These are phyloP conservation scores for Thera britannica DNA, from an alignment of 2,888 invertebrate genomes.

Conservation along the genomic window DNA sequence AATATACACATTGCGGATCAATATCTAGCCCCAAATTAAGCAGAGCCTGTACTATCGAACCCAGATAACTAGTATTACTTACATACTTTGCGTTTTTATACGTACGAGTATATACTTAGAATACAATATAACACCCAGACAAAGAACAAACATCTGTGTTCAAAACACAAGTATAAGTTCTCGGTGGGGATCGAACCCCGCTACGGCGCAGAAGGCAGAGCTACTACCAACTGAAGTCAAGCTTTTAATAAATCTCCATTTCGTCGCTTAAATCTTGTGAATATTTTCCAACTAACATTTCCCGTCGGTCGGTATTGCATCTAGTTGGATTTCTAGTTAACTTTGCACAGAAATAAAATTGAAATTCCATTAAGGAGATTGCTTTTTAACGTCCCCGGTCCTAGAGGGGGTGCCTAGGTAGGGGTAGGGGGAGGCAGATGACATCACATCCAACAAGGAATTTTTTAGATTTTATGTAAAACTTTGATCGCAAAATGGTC, in stretches of 20 bases:
- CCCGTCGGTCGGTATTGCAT: constrained; percentile 62
- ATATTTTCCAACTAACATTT: constrained; percentile 31
- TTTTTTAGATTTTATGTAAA: constrained; percentile 25
- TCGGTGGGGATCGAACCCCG: too few species aligned
- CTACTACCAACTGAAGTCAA: neutral
- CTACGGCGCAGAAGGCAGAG: too few species aligned
- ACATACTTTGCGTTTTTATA: too few species aligned
- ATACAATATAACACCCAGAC: too few species aligned
- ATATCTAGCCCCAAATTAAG: too few species aligned
- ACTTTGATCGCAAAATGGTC: constrained; percentile 10
- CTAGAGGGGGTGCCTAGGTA: constrained; percentile 35
- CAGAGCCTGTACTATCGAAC: too few species aligned
- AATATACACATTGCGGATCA: too few species aligned
- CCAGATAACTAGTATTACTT: too few species aligned
- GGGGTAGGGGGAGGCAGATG: constrained; percentile 24
- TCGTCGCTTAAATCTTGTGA: neutral
- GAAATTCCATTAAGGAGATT: constrained; percentile 83
- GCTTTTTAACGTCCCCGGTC: constrained; percentile 74
- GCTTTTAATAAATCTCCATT: constrained; percentile 14
- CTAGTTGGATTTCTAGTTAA: constrained; percentile 76
- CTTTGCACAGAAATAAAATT: constrained; percentile 71
- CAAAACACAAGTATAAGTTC: too few species aligned
- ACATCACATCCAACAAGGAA: constrained; percentile 22
- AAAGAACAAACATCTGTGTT: too few species aligned
- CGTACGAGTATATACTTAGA: too few species aligned